phyloP scores from a whole-genome alignment of 1,140 invertebrate genomes.

The Gonioctena quinquepunctata region DNA sequence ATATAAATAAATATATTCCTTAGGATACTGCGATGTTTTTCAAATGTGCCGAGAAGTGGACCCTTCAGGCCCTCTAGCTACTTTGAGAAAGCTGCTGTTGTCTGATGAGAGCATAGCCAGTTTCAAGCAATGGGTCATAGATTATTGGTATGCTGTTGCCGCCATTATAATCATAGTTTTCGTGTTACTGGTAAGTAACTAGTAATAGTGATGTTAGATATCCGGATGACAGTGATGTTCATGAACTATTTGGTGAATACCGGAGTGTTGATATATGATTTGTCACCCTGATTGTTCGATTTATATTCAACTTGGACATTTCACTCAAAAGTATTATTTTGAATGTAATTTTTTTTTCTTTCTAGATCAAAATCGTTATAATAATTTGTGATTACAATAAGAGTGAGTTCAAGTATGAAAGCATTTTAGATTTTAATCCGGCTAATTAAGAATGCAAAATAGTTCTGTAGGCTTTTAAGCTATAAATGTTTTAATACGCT shows the following conservation, averaged over 20 bases:
- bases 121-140: slow-evolving; percentile 81
- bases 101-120: slow-evolving; percentile 88
- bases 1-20: too few species aligned
- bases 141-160: slow-evolving; percentile 84
- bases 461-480: too few species aligned
- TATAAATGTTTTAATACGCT: too few species aligned
- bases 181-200: slow-evolving; percentile 72
- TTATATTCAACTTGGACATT: too few species aligned
- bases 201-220: too few species aligned
- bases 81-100: slow-evolving; percentile 81
- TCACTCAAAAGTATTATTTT: too few species aligned
- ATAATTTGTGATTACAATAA: slow-evolving; percentile 21
- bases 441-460: too few species aligned
- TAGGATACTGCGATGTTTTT: slow-evolving; percentile 99
- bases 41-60: slow-evolving; percentile 95
- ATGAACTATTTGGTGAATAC: too few species aligned
- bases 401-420: slow-evolving; percentile 5
- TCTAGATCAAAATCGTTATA: slow-evolving; percentile 34
- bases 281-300: too few species aligned
- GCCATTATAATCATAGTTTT: slow-evolving; percentile 75
- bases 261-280: too few species aligned
- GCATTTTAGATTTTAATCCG: too few species aligned
- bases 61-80: slow-evolving; percentile 92
- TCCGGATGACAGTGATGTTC: too few species aligned
- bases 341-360: slow-evolving; percentile 27